phyloP scores from a whole-genome alignment of 2,888 invertebrate species.

The Andrena haemorrhoa region DNA sequence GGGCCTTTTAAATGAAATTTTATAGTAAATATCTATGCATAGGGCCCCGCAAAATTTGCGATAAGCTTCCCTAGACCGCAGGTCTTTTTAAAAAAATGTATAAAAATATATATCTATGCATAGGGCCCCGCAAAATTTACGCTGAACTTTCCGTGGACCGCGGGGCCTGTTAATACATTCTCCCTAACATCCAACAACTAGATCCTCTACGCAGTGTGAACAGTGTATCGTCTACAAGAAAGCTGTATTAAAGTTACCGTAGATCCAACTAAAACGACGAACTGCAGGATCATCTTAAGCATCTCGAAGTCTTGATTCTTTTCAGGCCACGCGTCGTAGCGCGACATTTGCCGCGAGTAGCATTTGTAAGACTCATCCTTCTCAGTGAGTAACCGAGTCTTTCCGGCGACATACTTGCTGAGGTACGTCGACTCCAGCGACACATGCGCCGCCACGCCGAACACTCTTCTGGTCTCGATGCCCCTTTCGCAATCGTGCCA shows the following conservation, averaged over 20 bases:
- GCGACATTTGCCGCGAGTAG: constrained; percentile 78
- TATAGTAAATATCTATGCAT: too few relatives aligned
- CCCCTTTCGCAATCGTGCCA: constrained; percentile 83
- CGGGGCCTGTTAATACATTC: neutral
- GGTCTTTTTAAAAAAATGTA: too few relatives aligned
- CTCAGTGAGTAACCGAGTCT: constrained; percentile 66
- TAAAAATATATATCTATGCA: too few relatives aligned
- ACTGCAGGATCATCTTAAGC: constrained; percentile 78
- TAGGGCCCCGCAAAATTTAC: too few relatives aligned
- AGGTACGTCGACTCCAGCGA: constrained; percentile 78
- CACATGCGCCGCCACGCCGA: constrained; percentile 77
- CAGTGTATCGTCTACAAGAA: neutral
- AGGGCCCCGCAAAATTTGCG: too few relatives aligned
- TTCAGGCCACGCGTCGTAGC: constrained; percentile 77
- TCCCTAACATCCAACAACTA: neutral
- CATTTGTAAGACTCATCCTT: constrained; percentile 72
- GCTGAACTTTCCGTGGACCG: too few relatives aligned
- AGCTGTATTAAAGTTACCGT: constrained; percentile 72
- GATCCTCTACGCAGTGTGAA: too few relatives aligned
- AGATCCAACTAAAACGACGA: constrained; percentile 76
- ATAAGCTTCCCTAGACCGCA: too few relatives aligned
- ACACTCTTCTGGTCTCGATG: constrained; percentile 79
- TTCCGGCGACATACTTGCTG: constrained; percentile 80
- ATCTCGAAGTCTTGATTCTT: constrained; percentile 78
- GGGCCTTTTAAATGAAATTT: too few relatives aligned